These are phyloP conservation scores for Polydrusus tereticollis DNA, from an alignment of 2,888 invertebrate species.

Conservation along the genomic window DNA sequence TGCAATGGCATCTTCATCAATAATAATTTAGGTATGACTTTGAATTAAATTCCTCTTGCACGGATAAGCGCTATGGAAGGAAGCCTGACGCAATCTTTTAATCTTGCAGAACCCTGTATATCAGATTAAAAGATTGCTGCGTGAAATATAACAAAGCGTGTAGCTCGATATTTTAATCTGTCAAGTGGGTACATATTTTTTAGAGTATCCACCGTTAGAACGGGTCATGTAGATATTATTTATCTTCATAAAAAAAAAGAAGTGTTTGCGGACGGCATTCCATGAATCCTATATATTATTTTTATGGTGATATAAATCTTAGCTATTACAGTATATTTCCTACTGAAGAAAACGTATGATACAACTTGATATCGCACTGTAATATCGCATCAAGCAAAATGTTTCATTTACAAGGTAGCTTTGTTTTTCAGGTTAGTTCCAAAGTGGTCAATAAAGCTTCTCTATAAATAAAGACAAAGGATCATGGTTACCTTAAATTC, in stretches of 20 bases:
- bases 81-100: too few relatives aligned
- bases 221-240: not conserved
- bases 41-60: too few relatives aligned
- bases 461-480: too few relatives aligned
- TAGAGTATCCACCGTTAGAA: slow-evolving; percentile 2
- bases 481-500: too few relatives aligned
- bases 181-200: not conserved
- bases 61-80: too few relatives aligned
- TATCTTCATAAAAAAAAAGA: slow-evolving; percentile 3
- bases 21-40: too few relatives aligned
- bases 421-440: too few relatives aligned
- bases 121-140: too few relatives aligned
- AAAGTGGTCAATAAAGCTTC: too few relatives aligned
- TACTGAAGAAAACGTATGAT: not conserved
- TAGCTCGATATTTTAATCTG: not conserved
- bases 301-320: not conserved
- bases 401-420: too few relatives aligned
- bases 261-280: slow-evolving; percentile 2
- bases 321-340: not conserved
- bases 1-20: too few relatives aligned
- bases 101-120: too few relatives aligned
- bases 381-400: not conserved
- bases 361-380: not conserved
- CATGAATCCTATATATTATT: not conserved
- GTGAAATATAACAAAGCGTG: not conserved